A percentile compares a stretch with the other conserved stretches of the same genome.
phyloP scores from a whole-genome alignment of 2,888 invertebrate species.

The Agriopis leucophaearia region DNA sequence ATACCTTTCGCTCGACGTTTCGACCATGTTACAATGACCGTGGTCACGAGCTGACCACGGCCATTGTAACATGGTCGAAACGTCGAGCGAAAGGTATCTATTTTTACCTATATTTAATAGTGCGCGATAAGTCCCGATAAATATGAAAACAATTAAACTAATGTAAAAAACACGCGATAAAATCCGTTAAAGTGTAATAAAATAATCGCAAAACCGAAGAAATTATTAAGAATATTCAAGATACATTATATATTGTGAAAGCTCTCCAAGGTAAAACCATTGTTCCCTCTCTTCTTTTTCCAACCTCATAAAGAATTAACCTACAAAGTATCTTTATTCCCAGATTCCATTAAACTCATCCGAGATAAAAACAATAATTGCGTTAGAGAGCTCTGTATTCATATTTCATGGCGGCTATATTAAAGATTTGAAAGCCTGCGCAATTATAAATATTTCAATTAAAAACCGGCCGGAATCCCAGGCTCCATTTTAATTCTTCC shows the following conservation, averaged over 20 bases:
- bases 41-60: too few relatives aligned
- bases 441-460: conserved; percentile 54
- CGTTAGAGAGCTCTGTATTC: conserved; percentile 31
- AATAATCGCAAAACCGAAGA: too few relatives aligned
- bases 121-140: too few relatives aligned
- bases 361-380: conserved; percentile 37
- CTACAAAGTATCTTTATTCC: conserved; percentile 14
- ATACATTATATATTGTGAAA: not conserved
- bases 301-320: conserved; percentile 19
- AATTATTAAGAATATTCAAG: too few relatives aligned
- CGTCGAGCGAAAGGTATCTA: too few relatives aligned
- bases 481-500: conserved; percentile 34
- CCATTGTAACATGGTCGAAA: too few relatives aligned
- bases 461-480: conserved; percentile 45
- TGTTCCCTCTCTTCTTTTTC: not conserved
- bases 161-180: too few relatives aligned
- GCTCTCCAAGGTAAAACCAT: not conserved
- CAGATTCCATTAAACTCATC: conserved; percentile 30
- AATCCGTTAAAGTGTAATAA: too few relatives aligned
- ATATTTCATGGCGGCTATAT: conserved; percentile 36
- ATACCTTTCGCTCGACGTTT: too few relatives aligned
- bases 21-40: too few relatives aligned
- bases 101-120: too few relatives aligned
- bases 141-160: too few relatives aligned
- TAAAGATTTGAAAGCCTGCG: conserved; percentile 43